These are phyloP conservation scores for Lochmaea capreae DNA, from an alignment of 2,888 invertebrate genomes.

Conservation along the genomic window DNA sequence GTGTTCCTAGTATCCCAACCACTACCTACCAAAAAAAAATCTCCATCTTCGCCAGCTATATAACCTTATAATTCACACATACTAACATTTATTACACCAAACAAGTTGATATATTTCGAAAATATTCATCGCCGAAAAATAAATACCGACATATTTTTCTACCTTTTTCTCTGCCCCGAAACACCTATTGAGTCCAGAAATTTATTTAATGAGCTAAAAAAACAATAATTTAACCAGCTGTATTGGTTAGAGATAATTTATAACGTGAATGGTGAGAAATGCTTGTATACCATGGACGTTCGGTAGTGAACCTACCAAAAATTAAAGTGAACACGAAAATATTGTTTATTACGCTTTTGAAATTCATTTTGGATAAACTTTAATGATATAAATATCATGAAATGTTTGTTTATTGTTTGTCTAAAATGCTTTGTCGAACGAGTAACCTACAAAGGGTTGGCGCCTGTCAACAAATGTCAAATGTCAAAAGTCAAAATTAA, in stretches of 20 bases:
- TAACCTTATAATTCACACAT: conserved; percentile 51
- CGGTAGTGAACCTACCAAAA: neutral
- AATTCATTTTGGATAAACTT: too few relatives aligned
- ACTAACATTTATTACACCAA: conserved; percentile 61
- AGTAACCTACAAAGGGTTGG: too few relatives aligned
- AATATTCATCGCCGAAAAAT: conserved; percentile 62
- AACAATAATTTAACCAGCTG: conserved; percentile 63
- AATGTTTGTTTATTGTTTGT: too few relatives aligned
- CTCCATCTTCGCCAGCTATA: conserved; percentile 38
- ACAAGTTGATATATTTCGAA: conserved; percentile 62
- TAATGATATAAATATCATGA: too few relatives aligned
- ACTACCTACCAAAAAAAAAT: conserved; percentile 27
- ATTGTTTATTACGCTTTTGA: too few relatives aligned
- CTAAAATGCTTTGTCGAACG: too few relatives aligned
- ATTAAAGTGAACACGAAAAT: too few relatives aligned
- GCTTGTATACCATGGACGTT: neutral
- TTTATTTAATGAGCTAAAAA: conserved; percentile 66
- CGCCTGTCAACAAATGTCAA: too few relatives aligned
- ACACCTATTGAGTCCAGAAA: conserved; percentile 64
- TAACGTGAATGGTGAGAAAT: conserved; percentile 38
- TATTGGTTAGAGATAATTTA: conserved; percentile 64
- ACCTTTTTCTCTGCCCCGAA: conserved; percentile 59
- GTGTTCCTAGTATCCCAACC: neutral
- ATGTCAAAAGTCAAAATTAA: too few relatives aligned
- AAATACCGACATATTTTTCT: conserved; percentile 59